Conservation (phyloP, 2,888 invertebrate genomes). For the Epirrita christyi region DNA sequence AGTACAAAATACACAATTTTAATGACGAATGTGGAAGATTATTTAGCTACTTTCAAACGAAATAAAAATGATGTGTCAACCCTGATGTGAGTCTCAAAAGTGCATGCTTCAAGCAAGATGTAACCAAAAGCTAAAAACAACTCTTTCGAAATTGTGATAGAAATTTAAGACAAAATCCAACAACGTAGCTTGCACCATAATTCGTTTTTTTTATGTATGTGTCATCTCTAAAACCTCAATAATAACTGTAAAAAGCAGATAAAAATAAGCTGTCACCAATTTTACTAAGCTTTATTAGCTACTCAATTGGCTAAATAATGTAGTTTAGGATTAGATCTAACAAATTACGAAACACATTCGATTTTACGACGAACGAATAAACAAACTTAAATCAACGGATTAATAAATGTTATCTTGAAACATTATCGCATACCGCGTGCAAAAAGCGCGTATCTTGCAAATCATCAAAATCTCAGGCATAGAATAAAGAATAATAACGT, state of each 20-base stretch:
- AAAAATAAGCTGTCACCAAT: constrained; percentile 20
- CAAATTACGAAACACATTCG: constrained; percentile 24
- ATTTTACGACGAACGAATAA: constrained; percentile 23
- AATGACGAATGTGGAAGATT: too few relatives aligned
- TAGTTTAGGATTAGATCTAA: constrained; percentile 21
- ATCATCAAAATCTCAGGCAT: constrained; percentile 11
- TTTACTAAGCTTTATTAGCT: constrained; percentile 28
- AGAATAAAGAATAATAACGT: neutral
- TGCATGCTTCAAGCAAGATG: too few relatives aligned
- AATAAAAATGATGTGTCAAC: too few relatives aligned
- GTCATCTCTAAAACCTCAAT: constrained; percentile 4
- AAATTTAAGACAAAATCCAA: neutral
- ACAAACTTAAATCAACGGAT: constrained; percentile 23
- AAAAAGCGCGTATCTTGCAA: constrained; percentile 22
- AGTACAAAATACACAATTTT: too few relatives aligned
- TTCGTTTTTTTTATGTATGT: neutral
- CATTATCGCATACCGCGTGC: constrained; percentile 31
- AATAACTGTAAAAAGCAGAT: constrained; percentile 12
- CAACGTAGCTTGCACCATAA: neutral
- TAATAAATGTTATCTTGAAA: constrained; percentile 21
- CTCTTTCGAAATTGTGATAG: too few relatives aligned
- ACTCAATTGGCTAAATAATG: constrained; percentile 23
- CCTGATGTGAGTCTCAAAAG: too few relatives aligned
- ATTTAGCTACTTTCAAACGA: too few relatives aligned
- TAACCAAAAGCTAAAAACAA: too few relatives aligned